Conservation (phyloP, 2,888 invertebrate species). For the Lasioglossum leucozonium region DNA sequence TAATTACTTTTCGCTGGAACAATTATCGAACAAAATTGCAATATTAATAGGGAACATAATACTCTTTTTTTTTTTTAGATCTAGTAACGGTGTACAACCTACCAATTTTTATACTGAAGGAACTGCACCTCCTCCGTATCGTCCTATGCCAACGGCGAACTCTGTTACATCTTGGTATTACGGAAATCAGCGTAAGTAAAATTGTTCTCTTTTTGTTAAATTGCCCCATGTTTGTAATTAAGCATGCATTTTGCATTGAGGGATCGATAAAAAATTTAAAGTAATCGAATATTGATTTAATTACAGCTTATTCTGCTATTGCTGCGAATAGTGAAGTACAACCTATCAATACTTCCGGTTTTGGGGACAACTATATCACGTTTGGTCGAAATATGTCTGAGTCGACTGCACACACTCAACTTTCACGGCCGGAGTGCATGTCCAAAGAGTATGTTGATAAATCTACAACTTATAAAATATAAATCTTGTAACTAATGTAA, state of each 20-base stretch:
- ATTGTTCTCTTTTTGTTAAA: neutral
- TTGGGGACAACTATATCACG: slow-evolving; percentile 85
- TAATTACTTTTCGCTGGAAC: neutral
- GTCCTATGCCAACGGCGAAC: slow-evolving; percentile 85
- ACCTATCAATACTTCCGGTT: slow-evolving; percentile 77
- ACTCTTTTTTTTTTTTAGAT: slow-evolving; percentile 62
- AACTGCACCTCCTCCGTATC: slow-evolving; percentile 78
- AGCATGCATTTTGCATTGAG: too few species aligned
- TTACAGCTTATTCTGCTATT: slow-evolving; percentile 78
- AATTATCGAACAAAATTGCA: neutral
- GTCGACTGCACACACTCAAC: slow-evolving; percentile 77
- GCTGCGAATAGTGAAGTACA: slow-evolving; percentile 78
- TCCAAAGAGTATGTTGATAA: slow-evolving; percentile 82
- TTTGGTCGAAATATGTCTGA: slow-evolving; percentile 83
- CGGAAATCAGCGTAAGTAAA: slow-evolving; percentile 80
- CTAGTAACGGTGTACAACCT: slow-evolving; percentile 76
- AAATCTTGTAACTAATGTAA: slow-evolving; percentile 6
- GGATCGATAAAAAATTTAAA: neutral
- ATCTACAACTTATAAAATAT: neutral
- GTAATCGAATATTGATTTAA: neutral
- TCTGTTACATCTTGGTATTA: slow-evolving; percentile 85
- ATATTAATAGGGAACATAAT: neutral
- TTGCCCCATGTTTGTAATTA: neutral
- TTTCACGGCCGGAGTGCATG: slow-evolving; percentile 80
- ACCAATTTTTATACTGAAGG: slow-evolving; percentile 81